These are phyloP conservation scores for Emmelina monodactyla DNA, from an alignment of 2,888 invertebrate species.

Conservation along the genomic window DNA sequence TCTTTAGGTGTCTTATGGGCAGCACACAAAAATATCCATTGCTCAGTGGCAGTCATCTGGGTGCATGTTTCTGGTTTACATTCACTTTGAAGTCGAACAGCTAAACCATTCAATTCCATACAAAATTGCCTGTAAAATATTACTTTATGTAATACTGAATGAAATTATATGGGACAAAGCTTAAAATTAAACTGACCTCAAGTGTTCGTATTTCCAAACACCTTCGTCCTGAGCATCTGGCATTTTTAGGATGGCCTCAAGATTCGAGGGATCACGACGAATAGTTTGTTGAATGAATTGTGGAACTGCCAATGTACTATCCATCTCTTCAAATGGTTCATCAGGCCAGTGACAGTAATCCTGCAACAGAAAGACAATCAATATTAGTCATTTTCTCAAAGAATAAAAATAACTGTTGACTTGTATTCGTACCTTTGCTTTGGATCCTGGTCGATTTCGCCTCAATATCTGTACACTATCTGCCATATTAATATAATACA, in stretches of 20 bases:
- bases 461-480: constrained; percentile 82
- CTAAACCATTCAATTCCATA: constrained; percentile 98
- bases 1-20: constrained; percentile 99
- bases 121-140: constrained; percentile 86
- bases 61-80: constrained; percentile 97
- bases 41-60: constrained; percentile 99
- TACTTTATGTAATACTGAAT: constrained; percentile 1
- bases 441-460: constrained; percentile 91
- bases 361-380: constrained; percentile 48
- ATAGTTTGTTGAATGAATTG: constrained; percentile 99
- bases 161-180: background rate
- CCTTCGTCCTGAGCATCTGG: constrained; percentile 98
- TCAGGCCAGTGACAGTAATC: constrained; percentile 98
- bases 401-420: background rate
- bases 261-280: constrained; percentile 88
- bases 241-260: constrained; percentile 93
- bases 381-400: constrained; percentile 2
- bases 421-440: constrained; percentile 83
- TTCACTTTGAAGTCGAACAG: constrained; percentile 93
- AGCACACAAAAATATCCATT: constrained; percentile 99
- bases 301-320: constrained; percentile 97
- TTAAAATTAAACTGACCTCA: constrained; percentile 69
- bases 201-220: constrained; percentile 99
- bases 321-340: constrained; percentile 99
- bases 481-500: no score